phyloP scores from a whole-genome alignment of 2,888 invertebrate species.

The Hyppa rectilinea region DNA sequence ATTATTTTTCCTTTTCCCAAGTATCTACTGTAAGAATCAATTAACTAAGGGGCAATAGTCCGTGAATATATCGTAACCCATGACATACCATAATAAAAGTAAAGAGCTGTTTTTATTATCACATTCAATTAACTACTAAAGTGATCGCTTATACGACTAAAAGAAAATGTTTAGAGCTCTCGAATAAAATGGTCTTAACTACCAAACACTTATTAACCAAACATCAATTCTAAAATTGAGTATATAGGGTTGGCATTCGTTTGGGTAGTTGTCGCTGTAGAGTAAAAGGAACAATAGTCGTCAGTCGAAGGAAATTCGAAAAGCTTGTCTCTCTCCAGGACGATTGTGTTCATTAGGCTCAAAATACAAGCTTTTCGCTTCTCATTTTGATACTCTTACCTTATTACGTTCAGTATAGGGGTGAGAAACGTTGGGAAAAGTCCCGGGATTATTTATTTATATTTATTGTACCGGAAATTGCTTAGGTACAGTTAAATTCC shows the following conservation, averaged over 20 bases:
- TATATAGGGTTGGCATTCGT: background rate
- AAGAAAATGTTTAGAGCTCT: conserved; percentile 25
- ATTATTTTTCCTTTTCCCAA: too few relatives aligned
- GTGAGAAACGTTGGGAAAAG: conserved; percentile 15
- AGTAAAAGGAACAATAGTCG: conserved; percentile 24
- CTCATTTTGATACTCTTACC: conserved; percentile 49
- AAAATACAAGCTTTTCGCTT: conserved; percentile 61
- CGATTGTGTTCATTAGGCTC: conserved; percentile 58
- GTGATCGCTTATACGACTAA: conserved; percentile 39
- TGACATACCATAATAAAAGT: conserved; percentile 31
- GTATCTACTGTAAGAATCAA: conserved; percentile 18
- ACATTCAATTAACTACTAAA: conserved; percentile 51
- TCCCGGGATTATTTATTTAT: conserved; percentile 14
- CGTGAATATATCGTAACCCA: conserved; percentile 6
- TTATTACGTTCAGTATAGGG: conserved; percentile 43
- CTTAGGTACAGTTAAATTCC: background rate
- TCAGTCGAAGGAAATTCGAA: conserved; percentile 54
- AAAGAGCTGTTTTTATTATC: conserved; percentile 53
- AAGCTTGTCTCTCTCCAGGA: conserved; percentile 54
- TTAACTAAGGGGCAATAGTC: background rate
- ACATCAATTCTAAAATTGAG: background rate
- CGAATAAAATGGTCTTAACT: background rate
- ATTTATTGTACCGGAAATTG: background rate
- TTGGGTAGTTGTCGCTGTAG: background rate
- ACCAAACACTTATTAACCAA: fast-evolving